Base-by-base conservation (phyloP, 2,888 invertebrate genomes). In the Hybos culiciformis region DNA sequence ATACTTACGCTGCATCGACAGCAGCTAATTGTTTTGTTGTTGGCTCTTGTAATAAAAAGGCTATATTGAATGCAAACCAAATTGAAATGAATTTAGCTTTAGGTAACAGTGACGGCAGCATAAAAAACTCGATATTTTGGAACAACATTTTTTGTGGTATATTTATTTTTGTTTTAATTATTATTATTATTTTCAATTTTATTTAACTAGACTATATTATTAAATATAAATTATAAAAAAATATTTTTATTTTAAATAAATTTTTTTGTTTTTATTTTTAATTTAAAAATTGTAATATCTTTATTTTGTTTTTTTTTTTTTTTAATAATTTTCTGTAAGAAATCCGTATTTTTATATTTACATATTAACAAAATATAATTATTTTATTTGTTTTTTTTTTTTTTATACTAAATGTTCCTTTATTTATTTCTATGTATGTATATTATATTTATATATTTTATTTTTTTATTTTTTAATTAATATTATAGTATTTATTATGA, bases 1-100 rank as follows among this genome's bases (percentile, higher is more conserved):
- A 9, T 50, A 66, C 66, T 66, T 61, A 66, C 66, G 66, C 66
- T 55, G 66, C 63, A 57, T 66, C 61, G 44, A 65, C 66, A 56
- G 62, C 57, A 54, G 56, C 58, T 51, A 57, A 57, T 50, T 59
- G 54, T 53, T 58, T 62, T 43, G 58, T 55, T 51, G 43, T 41
- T 44, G 63, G 60, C 53, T 63, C 62, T 56, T 66, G 66, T 45
- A 63, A 53, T 48, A 66, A 59, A 53, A 66, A 57, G 51, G 65
- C 66, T 56, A 66, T 52, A 50, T 63, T 65, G 44, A 66, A 60
- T 53, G 66, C 64, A 54, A 66, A 56, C 66, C 66, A 66, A 47
- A 66, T 58, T 48, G 64, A 63, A 42, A 64, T 55, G 49, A 64
- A 55, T 39, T 62, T 61, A 46, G 60, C 60, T 46, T 58, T 57